phyloP scores from a whole-genome alignment of 1,140 invertebrate species.

The Nasonia giraulti region DNA sequence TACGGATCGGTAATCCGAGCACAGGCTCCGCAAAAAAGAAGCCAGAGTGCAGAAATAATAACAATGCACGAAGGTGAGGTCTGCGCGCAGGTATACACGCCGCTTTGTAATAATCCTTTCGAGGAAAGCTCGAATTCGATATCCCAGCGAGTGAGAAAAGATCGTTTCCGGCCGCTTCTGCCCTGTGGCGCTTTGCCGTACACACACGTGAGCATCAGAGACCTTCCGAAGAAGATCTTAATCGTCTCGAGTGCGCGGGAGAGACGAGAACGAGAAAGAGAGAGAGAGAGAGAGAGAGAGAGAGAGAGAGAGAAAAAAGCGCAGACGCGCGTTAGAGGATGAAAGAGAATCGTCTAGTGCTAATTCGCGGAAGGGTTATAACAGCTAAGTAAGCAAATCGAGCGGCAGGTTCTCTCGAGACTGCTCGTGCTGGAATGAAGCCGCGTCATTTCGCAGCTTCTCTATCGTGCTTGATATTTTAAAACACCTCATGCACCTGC shows the following conservation, averaged over 20 bases:
- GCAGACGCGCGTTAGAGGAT: background rate
- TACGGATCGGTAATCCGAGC: background rate
- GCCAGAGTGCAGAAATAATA: background rate
- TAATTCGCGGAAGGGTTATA: conserved; percentile 53
- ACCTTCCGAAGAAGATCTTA: conserved; percentile 31
- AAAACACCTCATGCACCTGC: background rate
- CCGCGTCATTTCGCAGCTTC: background rate
- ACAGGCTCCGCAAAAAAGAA: background rate
- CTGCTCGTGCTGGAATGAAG: background rate
- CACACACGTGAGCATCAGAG: background rate
- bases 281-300: background rate
- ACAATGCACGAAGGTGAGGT: background rate
- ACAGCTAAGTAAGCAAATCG: conserved; percentile 46
- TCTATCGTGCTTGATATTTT: background rate
- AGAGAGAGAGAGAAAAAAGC: background rate
- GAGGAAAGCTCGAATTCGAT: conserved; percentile 40
- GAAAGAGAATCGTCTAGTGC: conserved; percentile 31
- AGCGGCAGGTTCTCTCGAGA: conserved; percentile 12
- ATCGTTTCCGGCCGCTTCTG: conserved; percentile 35
- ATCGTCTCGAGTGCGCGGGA: conserved; percentile 18
- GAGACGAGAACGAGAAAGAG: conserved; percentile 3
- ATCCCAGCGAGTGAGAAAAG: background rate
- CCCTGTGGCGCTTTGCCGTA: background rate
- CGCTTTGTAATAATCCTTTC: conserved; percentile 34
- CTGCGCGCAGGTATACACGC: background rate